Evolutionary conservation across 2,113 vertebrate genomes (phyloP), one percentile per base, ranked within the genome.

Genomic region (Plectropomus leopardus): DNA sequence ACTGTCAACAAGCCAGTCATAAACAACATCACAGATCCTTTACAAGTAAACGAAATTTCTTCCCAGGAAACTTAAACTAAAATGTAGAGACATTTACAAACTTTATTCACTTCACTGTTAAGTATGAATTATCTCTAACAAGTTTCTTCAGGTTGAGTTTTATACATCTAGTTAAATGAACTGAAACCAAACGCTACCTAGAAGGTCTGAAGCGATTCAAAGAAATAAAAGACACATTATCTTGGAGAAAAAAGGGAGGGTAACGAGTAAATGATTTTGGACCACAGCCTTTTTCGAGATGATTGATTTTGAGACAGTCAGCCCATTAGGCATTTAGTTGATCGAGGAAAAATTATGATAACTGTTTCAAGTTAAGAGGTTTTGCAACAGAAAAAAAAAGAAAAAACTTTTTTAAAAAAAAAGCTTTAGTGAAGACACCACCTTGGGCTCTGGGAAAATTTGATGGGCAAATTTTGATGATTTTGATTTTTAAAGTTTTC

Each of bases 1-100:
- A 19, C 17, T 45, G 72, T 83, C 88, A 76, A 70, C 78, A 85
- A 70, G 61, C 66, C 78, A 78, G 45, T 57, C 76, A 21, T 30
- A 68, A 81, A 76, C 47, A 69, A 73, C 14, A 66, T 48, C 84
- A n/a, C 14, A 23, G 73, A 58, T 61, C 78, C 71, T 77, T 77
- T 42, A 1, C 54, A 61, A 75, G 53, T 58, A 74, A 69, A 84
- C 51, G 78, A 63, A 55, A 79, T 90, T 83, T 83, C 87, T 74
- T 85, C 57, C 34, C 76, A 64, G 70, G 80, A 26, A 50, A 87
- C 76, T 53, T 78, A 82, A 80, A 84, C 87, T 86, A 44, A 44
- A 44, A 44, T 14, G 14, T 44, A n/a, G n/a, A n/a, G n/a, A n/a
- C n/a, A n/a, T n/a, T n/a, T n/a, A n/a, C n/a, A n/a, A n/a, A n/a